Conservation (phyloP, 2,888 invertebrate genomes). For the Ditylenchus weischeri region DNA sequence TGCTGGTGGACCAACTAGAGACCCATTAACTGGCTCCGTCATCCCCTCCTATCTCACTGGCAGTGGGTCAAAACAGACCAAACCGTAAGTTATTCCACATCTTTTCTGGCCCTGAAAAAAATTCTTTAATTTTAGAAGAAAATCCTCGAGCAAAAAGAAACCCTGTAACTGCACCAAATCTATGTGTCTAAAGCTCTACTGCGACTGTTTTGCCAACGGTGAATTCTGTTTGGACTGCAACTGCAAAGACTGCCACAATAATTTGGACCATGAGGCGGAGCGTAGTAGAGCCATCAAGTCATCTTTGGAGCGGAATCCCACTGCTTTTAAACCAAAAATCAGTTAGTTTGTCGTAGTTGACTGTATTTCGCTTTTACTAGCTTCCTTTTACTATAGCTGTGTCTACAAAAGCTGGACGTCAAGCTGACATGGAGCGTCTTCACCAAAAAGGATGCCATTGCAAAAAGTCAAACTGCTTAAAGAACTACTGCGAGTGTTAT, state of each 20-base stretch:
- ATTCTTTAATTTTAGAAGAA: conserved; percentile 28
- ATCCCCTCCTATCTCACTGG: background rate
- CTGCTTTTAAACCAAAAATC: conserved; percentile 97
- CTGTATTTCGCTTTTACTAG: background rate
- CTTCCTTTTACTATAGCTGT: conserved; percentile 30
- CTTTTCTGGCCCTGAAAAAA: background rate
- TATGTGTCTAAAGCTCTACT: conserved; percentile 92
- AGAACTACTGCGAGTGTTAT: conserved; percentile 99
- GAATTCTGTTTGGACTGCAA: conserved; percentile 97
- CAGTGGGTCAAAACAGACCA: background rate
- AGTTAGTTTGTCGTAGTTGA: conserved; percentile 63
- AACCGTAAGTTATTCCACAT: conserved; percentile 15
- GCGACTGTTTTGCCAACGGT: conserved; percentile 97
- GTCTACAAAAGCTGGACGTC: conserved; percentile 35
- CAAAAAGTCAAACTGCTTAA: conserved; percentile 92
- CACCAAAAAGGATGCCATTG: conserved; percentile 99
- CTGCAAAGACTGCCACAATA: conserved; percentile 93
- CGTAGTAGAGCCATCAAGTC: conserved; percentile 82
- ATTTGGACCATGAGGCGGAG: conserved; percentile 88
- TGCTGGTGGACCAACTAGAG: background rate
- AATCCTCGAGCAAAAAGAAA: conserved; percentile 64
- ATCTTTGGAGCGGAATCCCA: conserved; percentile 91
- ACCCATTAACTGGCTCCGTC: conserved; percentile 3
- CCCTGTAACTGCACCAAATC: conserved; percentile 99
- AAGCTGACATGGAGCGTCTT: conserved; percentile 75